A percentile compares a stretch with the other conserved stretches of the same genome.
phyloP scores from a whole-genome alignment of 2,113 vertebrate genomes.

The Ia io region DNA sequence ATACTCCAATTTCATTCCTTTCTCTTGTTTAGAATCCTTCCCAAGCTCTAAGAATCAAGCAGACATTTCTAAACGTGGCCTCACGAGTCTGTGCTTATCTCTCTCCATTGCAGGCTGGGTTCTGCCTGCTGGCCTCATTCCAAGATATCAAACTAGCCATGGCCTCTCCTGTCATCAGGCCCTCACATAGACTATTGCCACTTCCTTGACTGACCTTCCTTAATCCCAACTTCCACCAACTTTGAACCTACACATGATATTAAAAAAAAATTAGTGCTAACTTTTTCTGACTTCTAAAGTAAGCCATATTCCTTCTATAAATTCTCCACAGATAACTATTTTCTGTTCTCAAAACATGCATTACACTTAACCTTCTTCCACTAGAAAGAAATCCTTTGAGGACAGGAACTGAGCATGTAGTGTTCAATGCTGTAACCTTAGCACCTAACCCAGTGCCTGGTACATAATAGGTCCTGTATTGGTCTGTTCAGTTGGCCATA shows the following conservation, averaged over 20 bases:
- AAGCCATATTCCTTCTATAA: background rate
- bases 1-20: background rate
- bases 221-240: background rate
- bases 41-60: background rate
- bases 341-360: background rate
- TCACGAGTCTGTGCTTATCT: background rate
- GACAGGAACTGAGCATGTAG: background rate
- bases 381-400: background rate
- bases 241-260: background rate
- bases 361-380: background rate
- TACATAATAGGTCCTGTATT: background rate
- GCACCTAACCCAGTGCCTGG: background rate
- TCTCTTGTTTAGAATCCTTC: background rate
- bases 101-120: background rate
- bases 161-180: background rate
- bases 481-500: background rate
- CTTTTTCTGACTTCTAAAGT: background rate
- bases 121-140: background rate
- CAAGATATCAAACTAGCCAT: background rate
- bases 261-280: background rate
- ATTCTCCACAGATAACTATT: background rate
- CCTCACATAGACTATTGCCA: background rate
- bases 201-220: background rate
- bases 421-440: fast-evolving
- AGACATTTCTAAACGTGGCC: background rate